Conservation (phyloP, 2,888 invertebrate genomes). For the Slavum lentiscoides region DNA sequence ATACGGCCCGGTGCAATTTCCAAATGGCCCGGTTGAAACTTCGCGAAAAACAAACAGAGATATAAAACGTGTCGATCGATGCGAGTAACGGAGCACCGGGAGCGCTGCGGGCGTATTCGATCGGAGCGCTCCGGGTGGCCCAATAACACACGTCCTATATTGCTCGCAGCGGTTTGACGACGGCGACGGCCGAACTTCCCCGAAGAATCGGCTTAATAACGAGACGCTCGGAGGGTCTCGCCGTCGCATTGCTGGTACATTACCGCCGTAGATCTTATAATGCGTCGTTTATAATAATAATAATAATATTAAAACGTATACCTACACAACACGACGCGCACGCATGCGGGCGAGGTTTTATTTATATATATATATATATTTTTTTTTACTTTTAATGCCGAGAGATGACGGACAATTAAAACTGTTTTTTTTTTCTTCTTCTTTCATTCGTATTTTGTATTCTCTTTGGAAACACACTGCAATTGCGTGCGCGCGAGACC, state of each 20-base stretch:
- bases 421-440: constrained; percentile 9
- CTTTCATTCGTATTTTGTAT: too few species aligned
- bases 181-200: too few species aligned
- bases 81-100: neutral
- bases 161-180: too few species aligned
- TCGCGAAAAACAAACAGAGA: too few species aligned
- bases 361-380: neutral
- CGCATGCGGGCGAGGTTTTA: neutral
- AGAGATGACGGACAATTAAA: constrained; percentile 48
- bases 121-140: constrained; percentile 29
- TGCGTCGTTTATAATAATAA: neutral
- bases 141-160: neutral
- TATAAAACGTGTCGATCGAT: too few species aligned
- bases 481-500: constrained; percentile 30
- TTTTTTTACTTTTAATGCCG: neutral
- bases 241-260: neutral
- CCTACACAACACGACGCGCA: neutral
- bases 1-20: too few species aligned
- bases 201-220: neutral
- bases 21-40: too few species aligned
- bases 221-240: neutral
- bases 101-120: constrained; percentile 28
- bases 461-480: neutral
- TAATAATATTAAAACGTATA: neutral
- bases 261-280: neutral